Base-by-base conservation (phyloP, 2,888 invertebrate genomes). In the Drosophila mulleri region DNA sequence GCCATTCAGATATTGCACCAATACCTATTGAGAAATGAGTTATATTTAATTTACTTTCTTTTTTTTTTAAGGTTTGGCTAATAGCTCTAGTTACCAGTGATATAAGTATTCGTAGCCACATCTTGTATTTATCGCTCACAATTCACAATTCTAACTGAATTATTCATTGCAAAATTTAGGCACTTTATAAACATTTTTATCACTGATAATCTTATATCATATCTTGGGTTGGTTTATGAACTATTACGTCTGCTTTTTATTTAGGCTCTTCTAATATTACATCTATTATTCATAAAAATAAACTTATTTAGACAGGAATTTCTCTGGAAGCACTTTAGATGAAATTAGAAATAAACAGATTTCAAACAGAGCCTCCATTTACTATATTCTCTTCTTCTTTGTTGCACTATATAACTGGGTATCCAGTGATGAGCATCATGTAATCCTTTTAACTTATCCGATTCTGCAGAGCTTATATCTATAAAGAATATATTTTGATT, bases 21-120 rank as follows among this genome's bases (percentile, higher is more conserved):
- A 37, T 8, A 79, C 53, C 83, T 84, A 44, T 50, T 41, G 2
- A n/a, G 9, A 53, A 11, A 53, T 23, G 23, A 48, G 11, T 1
- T 37, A 5, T 23, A 35, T 2, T 9, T 23, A 37, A 5, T 3
- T 5, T n/a, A n/a, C n/a, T n/a, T n/a, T n/a, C n/a, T n/a, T n/a
- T n/a, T n/a, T 16, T 2, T 16, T 20, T 16, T 8, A 0, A 20
- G 32, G 8, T 7, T 11, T 32, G 16, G 18, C 18, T n/a, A 48
- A n/a, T 0, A 29, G 1, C 3, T 12, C 35, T 26, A 73, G 39
- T 83, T 87, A 82, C 88, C 84, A 87, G 39, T 29, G 58, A 3
- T 44, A 74, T 39, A 8, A 80, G 16, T 4, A 72, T 8, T 37
- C 47, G 68, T 48, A 68, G 12, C 83, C 67, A 85, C 82, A 82